These are phyloP conservation scores for Atethmia centrago DNA, from an alignment of 2,888 invertebrate genomes.

Conservation along the genomic window DNA sequence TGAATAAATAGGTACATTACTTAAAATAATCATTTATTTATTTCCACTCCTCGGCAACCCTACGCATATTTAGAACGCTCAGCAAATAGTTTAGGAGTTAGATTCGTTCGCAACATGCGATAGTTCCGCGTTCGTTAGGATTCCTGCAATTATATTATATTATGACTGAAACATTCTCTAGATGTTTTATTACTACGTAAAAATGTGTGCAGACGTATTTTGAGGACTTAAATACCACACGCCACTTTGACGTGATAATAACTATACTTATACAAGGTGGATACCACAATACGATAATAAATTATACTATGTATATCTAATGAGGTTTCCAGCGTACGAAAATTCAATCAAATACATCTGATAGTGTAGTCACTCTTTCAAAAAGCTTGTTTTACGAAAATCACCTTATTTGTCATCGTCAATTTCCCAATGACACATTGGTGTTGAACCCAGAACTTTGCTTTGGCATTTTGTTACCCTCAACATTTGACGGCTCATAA, in stretches of 20 bases:
- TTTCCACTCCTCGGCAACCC: conserved; percentile 17
- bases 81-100: conserved; percentile 47
- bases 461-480: no score
- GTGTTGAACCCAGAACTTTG: not conserved
- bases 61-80: conserved; percentile 11
- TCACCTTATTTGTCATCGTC: no score
- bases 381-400: no score
- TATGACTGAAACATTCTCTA: not conserved
- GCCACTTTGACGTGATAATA: not conserved
- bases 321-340: no score
- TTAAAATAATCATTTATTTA: no score
- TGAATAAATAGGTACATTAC: no score
- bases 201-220: not conserved
- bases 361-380: no score
- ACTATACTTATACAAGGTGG: no score
- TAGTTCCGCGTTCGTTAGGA: conserved; percentile 4
- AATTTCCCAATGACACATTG: not conserved
- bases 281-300: no score
- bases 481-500: not conserved
- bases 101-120: conserved; percentile 29
- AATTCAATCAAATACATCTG: no score
- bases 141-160: not conserved
- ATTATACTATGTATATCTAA: no score
- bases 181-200: not conserved
- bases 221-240: not conserved